Evolutionary conservation across 2,113 vertebrate species (phyloP).

Genomic region (Austrofundulus limnaeus): DNA sequence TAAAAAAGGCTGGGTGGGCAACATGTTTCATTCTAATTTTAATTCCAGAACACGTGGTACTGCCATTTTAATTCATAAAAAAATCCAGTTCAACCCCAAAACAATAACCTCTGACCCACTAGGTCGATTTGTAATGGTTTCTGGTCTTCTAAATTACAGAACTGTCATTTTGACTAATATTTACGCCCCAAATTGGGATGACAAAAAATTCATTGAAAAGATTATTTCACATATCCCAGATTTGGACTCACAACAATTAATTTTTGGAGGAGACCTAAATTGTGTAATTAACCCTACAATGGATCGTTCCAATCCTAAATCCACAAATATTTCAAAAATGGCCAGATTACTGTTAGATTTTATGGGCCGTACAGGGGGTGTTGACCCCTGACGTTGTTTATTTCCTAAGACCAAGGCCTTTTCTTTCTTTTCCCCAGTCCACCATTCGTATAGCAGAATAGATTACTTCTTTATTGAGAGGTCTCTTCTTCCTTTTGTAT

Average conservation of each 20-base stretch:
- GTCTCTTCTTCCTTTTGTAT: no score
- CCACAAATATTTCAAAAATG: not conserved
- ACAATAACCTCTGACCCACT: not conserved
- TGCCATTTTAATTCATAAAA: not conserved
- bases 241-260: not conserved
- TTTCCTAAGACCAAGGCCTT: not conserved
- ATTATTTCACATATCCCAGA: not conserved
- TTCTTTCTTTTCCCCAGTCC: not conserved
- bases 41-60: not conserved
- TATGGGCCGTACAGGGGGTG: not conserved
- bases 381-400: not conserved
- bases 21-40: conserved; percentile 4
- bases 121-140: not conserved
- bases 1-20: conserved; percentile 1
- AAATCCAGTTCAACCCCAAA: not conserved
- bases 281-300: no score
- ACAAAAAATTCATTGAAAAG: conserved; percentile 7
- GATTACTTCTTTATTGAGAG: no score
- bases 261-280: no score
- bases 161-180: conserved; percentile 1
- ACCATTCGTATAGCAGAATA: not conserved
- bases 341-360: not conserved
- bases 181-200: conserved; percentile 7
- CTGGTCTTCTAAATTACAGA: not conserved
- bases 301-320: not conserved